Conservation (phyloP, 2,797 vertebrate genomes). For the Sebastes taczanowskii region DNA sequence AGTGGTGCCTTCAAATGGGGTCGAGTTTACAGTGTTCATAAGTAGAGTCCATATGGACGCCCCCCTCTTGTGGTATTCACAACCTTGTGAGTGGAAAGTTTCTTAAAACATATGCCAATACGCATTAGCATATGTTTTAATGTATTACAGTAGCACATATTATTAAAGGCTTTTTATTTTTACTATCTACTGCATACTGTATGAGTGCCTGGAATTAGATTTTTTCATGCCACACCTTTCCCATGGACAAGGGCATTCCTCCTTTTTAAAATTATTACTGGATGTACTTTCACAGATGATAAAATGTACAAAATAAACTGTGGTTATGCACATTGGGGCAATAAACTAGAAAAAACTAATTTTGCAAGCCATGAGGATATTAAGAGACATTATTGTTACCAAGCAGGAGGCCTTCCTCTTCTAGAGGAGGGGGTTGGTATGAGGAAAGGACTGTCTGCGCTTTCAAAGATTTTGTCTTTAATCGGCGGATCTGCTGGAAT, state of each 20-base stretch:
- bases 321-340: background rate
- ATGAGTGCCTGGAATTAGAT: background rate
- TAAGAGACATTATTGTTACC: slow-evolving; percentile 41
- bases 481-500: slow-evolving; percentile 68
- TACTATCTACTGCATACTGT: background rate
- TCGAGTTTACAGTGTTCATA: too few relatives aligned
- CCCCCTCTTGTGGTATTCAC: too few relatives aligned
- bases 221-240: background rate
- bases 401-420: slow-evolving; percentile 38
- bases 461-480: slow-evolving; percentile 72
- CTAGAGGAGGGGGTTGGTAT: slow-evolving; percentile 16
- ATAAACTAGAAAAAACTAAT: slow-evolving; percentile 9
- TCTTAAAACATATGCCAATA: too few relatives aligned
- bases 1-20: background rate
- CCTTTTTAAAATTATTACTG: background rate
- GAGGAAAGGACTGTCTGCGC: slow-evolving; percentile 54
- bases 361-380: slow-evolving; percentile 19
- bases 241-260: background rate
- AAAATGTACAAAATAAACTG: background rate
- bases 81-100: too few relatives aligned
- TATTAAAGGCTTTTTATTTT: background rate
- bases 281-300: background rate
- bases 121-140: too few relatives aligned
- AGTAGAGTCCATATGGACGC: too few relatives aligned
- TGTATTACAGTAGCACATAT: background rate